Base-by-base conservation (phyloP, 64 coral and sea anemone species). In the Porites lutea region DNA sequence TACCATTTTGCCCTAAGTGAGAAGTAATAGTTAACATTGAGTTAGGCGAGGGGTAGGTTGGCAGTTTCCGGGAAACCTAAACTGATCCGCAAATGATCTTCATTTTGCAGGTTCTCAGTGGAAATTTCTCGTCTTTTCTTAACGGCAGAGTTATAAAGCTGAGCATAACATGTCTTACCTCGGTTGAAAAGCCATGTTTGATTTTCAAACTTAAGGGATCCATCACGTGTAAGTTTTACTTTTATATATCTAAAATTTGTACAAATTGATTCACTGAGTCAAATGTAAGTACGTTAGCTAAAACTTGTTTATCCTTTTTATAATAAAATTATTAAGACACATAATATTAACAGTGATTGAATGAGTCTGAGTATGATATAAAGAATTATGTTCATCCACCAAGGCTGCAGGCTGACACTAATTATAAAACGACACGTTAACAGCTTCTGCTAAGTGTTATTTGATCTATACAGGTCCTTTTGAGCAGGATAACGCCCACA, bases 131-230 rank as follows among this genome's bases (percentile, higher is more conserved):
- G 10, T 13, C 79, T 65, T 82, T 82, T 47, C 37, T 82, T 14
- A 82, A 82, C 37, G 79, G 79, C 4, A 37, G 59, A 18, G 58
- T 82, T 13, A 65, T 82, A 47, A 82, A 65, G 45, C 79, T 82
- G 43, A 60, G 79, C 14, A 65, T 82, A 60, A 82, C 79, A 3
- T 82, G 79, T 60, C 79, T 3, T 43, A 58, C 79, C 4, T 15
- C 79, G 5, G 44, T 16, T 62, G 79, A 60, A 1, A 18, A 82
- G 20, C 59, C 79, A 6, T 82, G 79, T 65, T 82, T 82, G 79
- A 11, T 82, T 21, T 82, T 82, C 14, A 82, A 82, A 48, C 60
- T 82, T 0, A 82, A 19, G 3, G 79, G 79, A 65, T 63, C 79
- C 11, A 60, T 48, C 15, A 82, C 15, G 4, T 82, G 79, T 82